Percentiles rank a stretch among this genome's conserved stretches.
Conservation (phyloP, 2,113 vertebrate species). For the Calidris pugnax region DNA sequence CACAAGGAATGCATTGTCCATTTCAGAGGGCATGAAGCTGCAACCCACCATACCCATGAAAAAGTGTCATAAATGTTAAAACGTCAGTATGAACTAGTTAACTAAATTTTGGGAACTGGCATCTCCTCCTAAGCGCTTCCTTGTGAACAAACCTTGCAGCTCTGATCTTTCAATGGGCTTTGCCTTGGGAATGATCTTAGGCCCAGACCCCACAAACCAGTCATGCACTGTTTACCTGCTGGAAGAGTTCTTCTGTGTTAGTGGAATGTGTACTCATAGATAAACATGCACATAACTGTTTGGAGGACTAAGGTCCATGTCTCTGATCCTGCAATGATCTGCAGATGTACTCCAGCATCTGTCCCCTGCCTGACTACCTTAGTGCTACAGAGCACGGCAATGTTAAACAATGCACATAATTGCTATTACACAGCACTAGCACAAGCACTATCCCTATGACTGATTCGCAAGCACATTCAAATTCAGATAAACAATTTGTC, state of each 20-base stretch:
- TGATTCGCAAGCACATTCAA: conserved; percentile 1
- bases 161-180: not conserved
- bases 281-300: not conserved
- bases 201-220: not conserved
- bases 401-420: conserved; percentile 14
- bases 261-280: not conserved
- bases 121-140: too few relatives aligned
- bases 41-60: fast-evolving
- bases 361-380: not conserved
- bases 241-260: not conserved
- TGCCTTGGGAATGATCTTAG: not conserved
- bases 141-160: not conserved
- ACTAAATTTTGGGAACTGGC: too few relatives aligned
- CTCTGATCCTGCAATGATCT: not conserved
- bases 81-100: not conserved
- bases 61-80: not conserved
- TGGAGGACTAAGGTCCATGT: not conserved
- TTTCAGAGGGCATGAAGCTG: not conserved
- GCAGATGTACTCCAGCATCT: not conserved
- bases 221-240: fast-evolving
- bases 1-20: not conserved
- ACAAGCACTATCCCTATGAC: not conserved
- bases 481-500: conserved; percentile 21
- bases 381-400: not conserved
- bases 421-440: not conserved